A percentile compares a stretch with the other conserved stretches of the same genome.
These are phyloP conservation scores for Helogale parvula DNA, from an alignment of 2,113 vertebrate genomes.

Conservation along the genomic window DNA sequence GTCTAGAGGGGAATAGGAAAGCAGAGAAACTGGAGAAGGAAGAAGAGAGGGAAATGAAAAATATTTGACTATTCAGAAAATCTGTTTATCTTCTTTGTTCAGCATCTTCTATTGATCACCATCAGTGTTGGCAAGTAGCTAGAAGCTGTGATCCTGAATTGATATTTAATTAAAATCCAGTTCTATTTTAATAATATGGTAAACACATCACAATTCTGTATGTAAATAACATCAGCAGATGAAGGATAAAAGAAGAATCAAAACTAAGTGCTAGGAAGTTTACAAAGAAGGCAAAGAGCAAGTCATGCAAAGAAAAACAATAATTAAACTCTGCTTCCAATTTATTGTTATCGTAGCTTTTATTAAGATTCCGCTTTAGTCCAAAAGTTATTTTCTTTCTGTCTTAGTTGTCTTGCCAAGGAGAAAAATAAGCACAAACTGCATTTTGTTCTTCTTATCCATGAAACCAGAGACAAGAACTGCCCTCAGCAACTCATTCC, in stretches of 20 bases:
- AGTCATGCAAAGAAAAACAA: slow-evolving; percentile 83
- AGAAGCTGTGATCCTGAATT: slow-evolving; percentile 83
- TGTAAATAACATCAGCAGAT: slow-evolving; percentile 86
- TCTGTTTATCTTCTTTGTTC: slow-evolving; percentile 83
- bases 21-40: not conserved
- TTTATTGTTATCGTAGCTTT: slow-evolving; percentile 81
- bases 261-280: slow-evolving; percentile 83
- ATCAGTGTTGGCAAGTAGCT: slow-evolving; percentile 82
- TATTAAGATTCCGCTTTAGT: slow-evolving; percentile 78
- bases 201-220: slow-evolving; percentile 83
- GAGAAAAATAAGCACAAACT: slow-evolving; percentile 72
- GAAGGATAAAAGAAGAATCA: slow-evolving; percentile 85
- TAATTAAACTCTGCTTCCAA: slow-evolving; percentile 85
- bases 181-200: slow-evolving; percentile 86
- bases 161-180: slow-evolving; percentile 88
- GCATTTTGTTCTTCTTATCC: slow-evolving; percentile 49
- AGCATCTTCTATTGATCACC: slow-evolving; percentile 83
- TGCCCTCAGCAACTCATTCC: not conserved
- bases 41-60: slow-evolving; percentile 70
- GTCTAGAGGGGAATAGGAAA: not conserved
- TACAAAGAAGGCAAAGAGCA: slow-evolving; percentile 76
- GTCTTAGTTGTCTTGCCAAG: slow-evolving; percentile 73
- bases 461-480: slow-evolving; percentile 39
- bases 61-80: slow-evolving; percentile 72
- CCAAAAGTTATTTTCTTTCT: slow-evolving; percentile 79